Evolutionary conservation across 2,113 vertebrate species (phyloP).

Genomic region (Oryzias celebensis): DNA sequence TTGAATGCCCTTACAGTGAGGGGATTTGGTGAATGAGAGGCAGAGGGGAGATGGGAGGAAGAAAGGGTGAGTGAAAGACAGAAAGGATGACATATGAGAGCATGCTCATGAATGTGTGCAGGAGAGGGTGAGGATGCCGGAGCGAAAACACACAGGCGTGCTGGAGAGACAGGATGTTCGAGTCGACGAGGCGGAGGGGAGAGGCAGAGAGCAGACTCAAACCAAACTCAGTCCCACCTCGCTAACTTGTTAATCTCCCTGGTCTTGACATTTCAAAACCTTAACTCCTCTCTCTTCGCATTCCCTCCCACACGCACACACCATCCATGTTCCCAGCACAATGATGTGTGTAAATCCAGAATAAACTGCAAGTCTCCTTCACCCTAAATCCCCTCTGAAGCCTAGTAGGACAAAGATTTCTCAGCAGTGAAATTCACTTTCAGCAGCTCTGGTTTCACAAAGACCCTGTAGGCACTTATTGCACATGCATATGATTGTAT

Average conservation of each 20-base stretch:
- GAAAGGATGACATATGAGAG: slow-evolving; percentile 32
- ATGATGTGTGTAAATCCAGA: slow-evolving; percentile 62
- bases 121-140: slow-evolving; percentile 23
- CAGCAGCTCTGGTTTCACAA: slow-evolving; percentile 37
- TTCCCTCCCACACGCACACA: slow-evolving; percentile 1
- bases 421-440: slow-evolving; percentile 60
- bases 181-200: slow-evolving; percentile 25
- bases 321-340: slow-evolving; percentile 31
- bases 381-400: slow-evolving; percentile 62
- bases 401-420: slow-evolving; percentile 45
- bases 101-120: slow-evolving; percentile 16
- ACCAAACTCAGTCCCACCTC: slow-evolving; percentile 38
- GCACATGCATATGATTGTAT: slow-evolving; percentile 24
- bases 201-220: slow-evolving; percentile 21
- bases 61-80: slow-evolving; percentile 3
- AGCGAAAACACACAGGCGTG: slow-evolving; percentile 10
- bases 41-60: slow-evolving; percentile 7
- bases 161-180: slow-evolving; percentile 19
- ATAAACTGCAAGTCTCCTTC: slow-evolving; percentile 57
- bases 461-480: slow-evolving; percentile 21
- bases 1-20: slow-evolving; percentile 54
- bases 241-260: slow-evolving; percentile 64
- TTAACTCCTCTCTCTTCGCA: slow-evolving; percentile 25
- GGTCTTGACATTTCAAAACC: slow-evolving; percentile 74
- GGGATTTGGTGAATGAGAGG: slow-evolving; percentile 22